A percentile compares a stretch with the other conserved stretches of the same genome.
Evolutionary conservation across 2,888 invertebrate genomes (phyloP).

Genomic region (Epsilonema sp.): DNA sequence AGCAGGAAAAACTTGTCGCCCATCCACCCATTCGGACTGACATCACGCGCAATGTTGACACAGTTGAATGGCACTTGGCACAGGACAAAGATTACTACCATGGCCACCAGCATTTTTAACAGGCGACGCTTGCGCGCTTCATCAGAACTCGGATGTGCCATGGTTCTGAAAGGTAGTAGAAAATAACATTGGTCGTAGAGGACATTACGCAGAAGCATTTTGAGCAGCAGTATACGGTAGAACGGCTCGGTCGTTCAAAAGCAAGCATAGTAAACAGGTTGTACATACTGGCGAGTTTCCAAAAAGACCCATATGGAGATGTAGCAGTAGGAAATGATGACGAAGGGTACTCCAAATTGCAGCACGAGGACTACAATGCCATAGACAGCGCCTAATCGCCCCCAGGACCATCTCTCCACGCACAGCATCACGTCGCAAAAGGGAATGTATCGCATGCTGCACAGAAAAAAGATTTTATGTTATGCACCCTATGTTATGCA

Average conservation of each 20-base stretch:
- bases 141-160: constrained; percentile 62
- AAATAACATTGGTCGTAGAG: no score
- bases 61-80: constrained; percentile 65
- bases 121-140: constrained; percentile 68
- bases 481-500: no score
- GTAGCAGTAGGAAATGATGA: constrained; percentile 82
- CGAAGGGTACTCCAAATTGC: constrained; percentile 82
- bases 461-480: no score
- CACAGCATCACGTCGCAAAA: constrained; percentile 40
- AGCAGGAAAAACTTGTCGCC: constrained; percentile 65
- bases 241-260: no score
- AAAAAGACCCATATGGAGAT: constrained; percentile 52
- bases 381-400: constrained; percentile 51
- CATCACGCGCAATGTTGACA: constrained; percentile 49
- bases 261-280: no score
- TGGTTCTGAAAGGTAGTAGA: no score
- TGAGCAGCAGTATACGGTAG: constrained; percentile 7
- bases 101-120: constrained; percentile 87
- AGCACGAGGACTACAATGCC: constrained; percentile 66
- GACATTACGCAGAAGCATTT: constrained; percentile 9
- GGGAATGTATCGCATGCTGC: no score
- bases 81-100: constrained; percentile 84
- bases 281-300: constrained; percentile 9
- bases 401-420: constrained; percentile 57
- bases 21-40: constrained; percentile 27